A percentile compares a stretch with the other conserved stretches of the same genome.
phyloP scores from a whole-genome alignment of 2,797 vertebrate species.

The Poecilia wingei region DNA sequence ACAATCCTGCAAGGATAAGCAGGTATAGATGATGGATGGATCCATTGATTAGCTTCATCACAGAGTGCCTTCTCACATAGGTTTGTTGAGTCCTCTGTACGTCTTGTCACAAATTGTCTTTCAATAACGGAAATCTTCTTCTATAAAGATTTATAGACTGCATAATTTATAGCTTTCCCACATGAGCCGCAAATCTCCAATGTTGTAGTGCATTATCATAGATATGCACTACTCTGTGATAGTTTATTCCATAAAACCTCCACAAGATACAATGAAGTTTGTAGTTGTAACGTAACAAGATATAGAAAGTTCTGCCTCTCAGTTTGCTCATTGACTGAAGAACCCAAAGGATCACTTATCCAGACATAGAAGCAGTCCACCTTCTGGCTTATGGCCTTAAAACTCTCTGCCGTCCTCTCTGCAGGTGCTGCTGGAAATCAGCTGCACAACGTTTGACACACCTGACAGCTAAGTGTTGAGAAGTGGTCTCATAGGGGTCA shows the following conservation, averaged over 20 bases:
- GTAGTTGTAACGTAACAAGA: neutral
- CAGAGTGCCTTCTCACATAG: neutral
- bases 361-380: slow-evolving; percentile 47
- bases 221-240: neutral
- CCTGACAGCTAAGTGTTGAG: slow-evolving; percentile 74
- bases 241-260: neutral
- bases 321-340: slow-evolving; percentile 9
- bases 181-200: neutral
- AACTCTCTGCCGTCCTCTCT: slow-evolving; percentile 49
- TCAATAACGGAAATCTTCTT: neutral
- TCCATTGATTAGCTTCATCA: neutral
- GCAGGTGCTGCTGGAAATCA: slow-evolving; percentile 58
- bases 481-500: slow-evolving; percentile 74
- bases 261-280: neutral
- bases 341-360: slow-evolving; percentile 38
- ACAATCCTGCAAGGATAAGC: neutral
- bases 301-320: slow-evolving; percentile 19
- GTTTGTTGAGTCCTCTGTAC: neutral
- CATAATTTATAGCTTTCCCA: neutral
- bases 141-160: neutral
- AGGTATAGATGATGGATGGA: neutral
- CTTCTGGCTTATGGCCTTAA: slow-evolving; percentile 40
- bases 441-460: slow-evolving; percentile 61
- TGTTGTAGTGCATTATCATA: neutral
- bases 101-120: neutral